Evolutionary conservation across 2,888 invertebrate genomes (phyloP), one percentile per base, ranked within the genome.

Genomic region (Lepidocyrtinus sp.): DNA sequence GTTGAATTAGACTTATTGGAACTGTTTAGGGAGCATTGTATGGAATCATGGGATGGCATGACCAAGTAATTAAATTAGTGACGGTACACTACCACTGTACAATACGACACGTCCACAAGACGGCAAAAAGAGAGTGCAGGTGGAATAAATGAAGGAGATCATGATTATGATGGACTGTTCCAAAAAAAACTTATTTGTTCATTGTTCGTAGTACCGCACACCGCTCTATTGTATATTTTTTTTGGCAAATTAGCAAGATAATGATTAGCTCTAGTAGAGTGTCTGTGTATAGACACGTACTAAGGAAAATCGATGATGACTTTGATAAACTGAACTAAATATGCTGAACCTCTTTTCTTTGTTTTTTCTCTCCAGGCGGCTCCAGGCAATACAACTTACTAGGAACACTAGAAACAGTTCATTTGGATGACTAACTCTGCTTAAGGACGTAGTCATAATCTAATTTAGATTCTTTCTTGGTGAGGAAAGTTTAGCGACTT

Each of bases 161-260:
- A n/a, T n/a, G n/a, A n/a, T n/a, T n/a, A 50, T n/a, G 50, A 50
- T 50, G 50, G 50, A 50, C 50, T 50, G 50, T 50, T 50, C 50
- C 50, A 50, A 5, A 36, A 12, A 50, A 7, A 50, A n/a, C 50
- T 50, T 50, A 2, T 2, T 50, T 7, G 50, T 50, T 50, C 1
- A 50, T 50, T 50, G 50, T 50, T 50, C 50, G n/a, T n/a, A n/a
- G n/a, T n/a, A n/a, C n/a, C n/a, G n/a, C n/a, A n/a, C n/a, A n/a
- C n/a, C n/a, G n/a, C n/a, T n/a, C n/a, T n/a, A n/a, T n/a, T n/a
- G n/a, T n/a, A n/a, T n/a, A n/a, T n/a, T n/a, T n/a, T n/a, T n/a
- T n/a, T n/a, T n/a, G n/a, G n/a, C n/a, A n/a, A n/a, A n/a, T n/a
- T n/a, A n/a, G n/a, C n/a, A n/a, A n/a, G n/a, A n/a, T n/a, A n/a